phyloP scores from a whole-genome alignment of 92 coral and sea anemone species.

The Bergia sp. region DNA sequence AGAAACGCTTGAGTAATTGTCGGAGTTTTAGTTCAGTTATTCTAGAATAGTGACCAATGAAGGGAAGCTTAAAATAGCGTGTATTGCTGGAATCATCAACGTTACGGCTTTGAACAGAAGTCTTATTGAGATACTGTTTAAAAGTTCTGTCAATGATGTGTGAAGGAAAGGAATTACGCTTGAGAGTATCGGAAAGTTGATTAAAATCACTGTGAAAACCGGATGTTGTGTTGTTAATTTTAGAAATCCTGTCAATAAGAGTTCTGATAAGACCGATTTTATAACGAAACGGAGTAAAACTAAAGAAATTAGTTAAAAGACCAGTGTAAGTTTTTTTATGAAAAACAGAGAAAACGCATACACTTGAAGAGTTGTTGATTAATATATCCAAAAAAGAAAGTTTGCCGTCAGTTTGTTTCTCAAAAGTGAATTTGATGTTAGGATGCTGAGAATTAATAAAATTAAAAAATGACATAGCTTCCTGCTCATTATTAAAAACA shows the following conservation, averaged over 20 bases:
- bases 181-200: background rate
- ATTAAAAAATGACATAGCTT: background rate
- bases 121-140: background rate
- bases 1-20: background rate
- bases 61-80: conserved; percentile 26
- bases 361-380: background rate
- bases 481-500: background rate
- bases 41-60: conserved; percentile 21
- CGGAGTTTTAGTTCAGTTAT: conserved; percentile 16
- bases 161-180: conserved; percentile 11
- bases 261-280: background rate
- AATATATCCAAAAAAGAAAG: conserved; percentile 2
- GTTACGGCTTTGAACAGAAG: conserved; percentile 10
- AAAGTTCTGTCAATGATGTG: background rate
- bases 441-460: too few species aligned
- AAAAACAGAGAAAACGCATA: conserved; percentile 9
- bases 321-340: conserved; percentile 41
- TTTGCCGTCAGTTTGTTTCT: conserved; percentile 8
- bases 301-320: conserved; percentile 5
- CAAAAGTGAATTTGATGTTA: conserved; percentile 30
- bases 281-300: background rate
- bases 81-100: background rate
- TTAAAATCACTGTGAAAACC: background rate
- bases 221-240: background rate
- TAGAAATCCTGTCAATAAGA: background rate